These are phyloP conservation scores for Astropecten irregularis DNA, from an alignment of 53 echinoderm and acorn worm species.

Conservation along the genomic window DNA sequence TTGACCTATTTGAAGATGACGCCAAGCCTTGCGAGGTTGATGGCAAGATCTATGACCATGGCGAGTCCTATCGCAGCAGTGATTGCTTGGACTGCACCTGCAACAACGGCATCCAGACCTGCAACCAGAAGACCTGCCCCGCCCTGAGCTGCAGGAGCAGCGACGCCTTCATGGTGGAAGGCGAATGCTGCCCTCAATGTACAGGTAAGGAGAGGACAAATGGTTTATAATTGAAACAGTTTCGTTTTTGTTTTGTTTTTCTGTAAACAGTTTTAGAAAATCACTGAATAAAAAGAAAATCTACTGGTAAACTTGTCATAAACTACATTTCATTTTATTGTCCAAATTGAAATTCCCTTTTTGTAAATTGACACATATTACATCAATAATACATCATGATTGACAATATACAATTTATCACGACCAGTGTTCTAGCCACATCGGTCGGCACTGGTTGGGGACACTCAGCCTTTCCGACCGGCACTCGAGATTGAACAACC, in stretches of 20 bases:
- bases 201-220: constrained; percentile 57
- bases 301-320: too few relatives aligned
- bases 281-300: too few relatives aligned
- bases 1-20: too few relatives aligned
- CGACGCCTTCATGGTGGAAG: constrained; percentile 64
- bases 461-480: too few relatives aligned
- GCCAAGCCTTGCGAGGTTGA: constrained; percentile 35
- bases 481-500: too few relatives aligned
- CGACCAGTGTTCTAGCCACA: too few relatives aligned
- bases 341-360: too few relatives aligned
- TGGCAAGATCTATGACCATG: constrained; percentile 35
- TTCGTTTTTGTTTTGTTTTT: background rate
- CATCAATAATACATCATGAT: too few relatives aligned
- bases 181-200: constrained; percentile 90
- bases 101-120: constrained; percentile 52
- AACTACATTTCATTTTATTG: too few relatives aligned
- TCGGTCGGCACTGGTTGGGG: too few relatives aligned
- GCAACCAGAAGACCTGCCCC: constrained; percentile 62
- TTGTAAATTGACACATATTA: too few relatives aligned
- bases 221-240: background rate
- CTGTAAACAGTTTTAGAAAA: background rate
- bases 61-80: constrained; percentile 68
- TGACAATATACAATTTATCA: too few relatives aligned
- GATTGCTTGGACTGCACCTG: constrained; percentile 71
- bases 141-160: constrained; percentile 70